Base-by-base conservation (phyloP, 2,888 invertebrate species). In the Orthonychiurus folsomi region DNA sequence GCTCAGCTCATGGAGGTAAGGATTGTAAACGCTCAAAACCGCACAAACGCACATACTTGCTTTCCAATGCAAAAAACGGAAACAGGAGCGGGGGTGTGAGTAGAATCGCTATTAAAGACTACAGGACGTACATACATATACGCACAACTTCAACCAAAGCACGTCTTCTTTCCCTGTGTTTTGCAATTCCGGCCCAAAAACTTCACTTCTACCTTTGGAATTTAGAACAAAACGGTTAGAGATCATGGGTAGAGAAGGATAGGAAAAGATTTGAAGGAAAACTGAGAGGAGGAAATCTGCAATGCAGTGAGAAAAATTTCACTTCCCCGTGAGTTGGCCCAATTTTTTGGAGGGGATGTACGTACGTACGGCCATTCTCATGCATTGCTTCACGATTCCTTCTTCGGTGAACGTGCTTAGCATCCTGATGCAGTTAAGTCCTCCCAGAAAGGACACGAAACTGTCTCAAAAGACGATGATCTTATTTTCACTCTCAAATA, bases 1-100 rank as follows among this genome's bases (percentile, higher is more conserved):
- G 76, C 65, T 73, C 71, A 62, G 73, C 75, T 28, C 69, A 67
- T 61, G 75, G 75, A 71, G 75, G 75, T 75, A 69, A 70, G 68
- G n/a, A n/a, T n/a, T n/a, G n/a, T n/a, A n/a, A n/a, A n/a, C n/a
- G n/a, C n/a, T n/a, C n/a, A n/a, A n/a, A n/a, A n/a, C n/a, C n/a
- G n/a, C n/a, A n/a, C n/a, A n/a, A n/a, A n/a, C n/a, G n/a, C n/a
- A n/a, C n/a, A n/a, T n/a, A n/a, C n/a, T n/a, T n/a, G n/a, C n/a
- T n/a, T n/a, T n/a, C n/a, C n/a, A n/a, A n/a, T n/a, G n/a, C n/a
- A n/a, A n/a, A n/a, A n/a, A n/a, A n/a, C n/a, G n/a, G n/a, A n/a
- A n/a, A n/a, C n/a, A n/a, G n/a, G n/a, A n/a, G n/a, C n/a, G n/a
- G n/a, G n/a, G n/a, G n/a, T n/a, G n/a, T n/a, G n/a, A n/a, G n/a